Evolutionary conservation across 1,140 invertebrate species (phyloP).

Genomic region (Araneus ventricosus): DNA sequence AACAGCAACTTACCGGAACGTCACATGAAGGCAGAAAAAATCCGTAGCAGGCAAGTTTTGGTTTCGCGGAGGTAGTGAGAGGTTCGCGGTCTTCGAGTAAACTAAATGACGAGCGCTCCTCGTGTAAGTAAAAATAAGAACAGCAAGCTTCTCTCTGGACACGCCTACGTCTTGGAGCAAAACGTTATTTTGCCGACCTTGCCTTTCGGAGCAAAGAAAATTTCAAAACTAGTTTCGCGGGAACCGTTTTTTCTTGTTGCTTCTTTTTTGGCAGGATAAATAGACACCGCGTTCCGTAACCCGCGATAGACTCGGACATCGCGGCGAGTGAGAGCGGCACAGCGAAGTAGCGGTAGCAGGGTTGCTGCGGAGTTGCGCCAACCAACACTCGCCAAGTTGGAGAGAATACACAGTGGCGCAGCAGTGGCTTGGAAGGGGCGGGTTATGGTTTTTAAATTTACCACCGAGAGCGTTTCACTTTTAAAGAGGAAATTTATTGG

Average conservation of each 20-base stretch:
- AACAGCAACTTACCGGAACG: constrained; percentile 51
- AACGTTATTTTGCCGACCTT: constrained; percentile 51
- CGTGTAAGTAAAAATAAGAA: constrained; percentile 20
- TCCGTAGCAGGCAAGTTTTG: not conserved
- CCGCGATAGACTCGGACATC: constrained; percentile 35
- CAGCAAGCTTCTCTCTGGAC: constrained; percentile 46
- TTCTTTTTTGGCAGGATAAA: constrained; percentile 37
- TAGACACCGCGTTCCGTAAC: not conserved
- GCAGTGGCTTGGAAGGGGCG: not conserved
- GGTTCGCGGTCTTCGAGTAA: not conserved
- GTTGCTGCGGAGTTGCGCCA: constrained; percentile 11
- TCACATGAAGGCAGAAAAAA: not conserved
- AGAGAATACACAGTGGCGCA: not conserved
- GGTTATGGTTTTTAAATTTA: not conserved
- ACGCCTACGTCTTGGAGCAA: constrained; percentile 50
- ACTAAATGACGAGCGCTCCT: constrained; percentile 16
- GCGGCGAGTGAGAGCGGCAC: constrained; percentile 33
- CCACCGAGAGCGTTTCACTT: not conserved
- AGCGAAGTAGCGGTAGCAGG: constrained; percentile 36
- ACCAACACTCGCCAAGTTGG: constrained; percentile 6
- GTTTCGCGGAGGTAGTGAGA: not conserved
- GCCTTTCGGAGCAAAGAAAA: constrained; percentile 33
- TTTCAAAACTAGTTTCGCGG: constrained; percentile 38
- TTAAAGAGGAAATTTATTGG: not conserved
- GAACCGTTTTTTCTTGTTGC: constrained; percentile 39